phyloP scores from a whole-genome alignment of 2,113 vertebrate genomes.

The Electrona antarctica region DNA sequence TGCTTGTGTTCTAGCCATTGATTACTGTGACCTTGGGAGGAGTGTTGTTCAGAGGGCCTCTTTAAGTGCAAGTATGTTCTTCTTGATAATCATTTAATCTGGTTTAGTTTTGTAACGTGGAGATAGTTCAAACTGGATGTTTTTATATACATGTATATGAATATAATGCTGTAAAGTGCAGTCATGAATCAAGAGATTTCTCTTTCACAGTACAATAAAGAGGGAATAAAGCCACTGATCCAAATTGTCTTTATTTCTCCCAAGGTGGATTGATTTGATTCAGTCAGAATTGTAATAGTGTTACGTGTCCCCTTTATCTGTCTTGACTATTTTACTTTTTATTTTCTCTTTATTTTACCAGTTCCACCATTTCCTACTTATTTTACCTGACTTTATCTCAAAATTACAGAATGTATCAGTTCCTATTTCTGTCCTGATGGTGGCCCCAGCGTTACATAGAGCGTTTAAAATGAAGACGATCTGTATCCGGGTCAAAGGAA shows the following conservation, averaged over 20 bases:
- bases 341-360: neutral
- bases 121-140: constrained; percentile 71
- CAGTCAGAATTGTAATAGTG: no score
- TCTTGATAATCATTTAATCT: constrained; percentile 70
- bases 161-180: constrained; percentile 75
- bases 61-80: constrained; percentile 69
- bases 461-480: no score
- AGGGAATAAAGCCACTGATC: constrained; percentile 52
- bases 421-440: no score
- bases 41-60: constrained; percentile 74
- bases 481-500: constrained; percentile 20
- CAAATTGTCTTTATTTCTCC: neutral
- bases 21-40: constrained; percentile 48
- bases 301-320: no score
- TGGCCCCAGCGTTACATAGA: no score
- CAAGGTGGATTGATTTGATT: neutral
- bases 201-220: constrained; percentile 77
- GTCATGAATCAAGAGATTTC: constrained; percentile 72
- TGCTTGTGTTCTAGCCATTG: constrained; percentile 37
- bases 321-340: neutral
- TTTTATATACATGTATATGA: constrained; percentile 76
- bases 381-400: no score
- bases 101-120: constrained; percentile 76
- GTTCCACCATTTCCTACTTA: no score
- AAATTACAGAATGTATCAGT: no score